A percentile compares a stretch with the other conserved stretches of the same genome.
Conservation (phyloP, 2,113 vertebrate species). For the Cygnus atratus region DNA sequence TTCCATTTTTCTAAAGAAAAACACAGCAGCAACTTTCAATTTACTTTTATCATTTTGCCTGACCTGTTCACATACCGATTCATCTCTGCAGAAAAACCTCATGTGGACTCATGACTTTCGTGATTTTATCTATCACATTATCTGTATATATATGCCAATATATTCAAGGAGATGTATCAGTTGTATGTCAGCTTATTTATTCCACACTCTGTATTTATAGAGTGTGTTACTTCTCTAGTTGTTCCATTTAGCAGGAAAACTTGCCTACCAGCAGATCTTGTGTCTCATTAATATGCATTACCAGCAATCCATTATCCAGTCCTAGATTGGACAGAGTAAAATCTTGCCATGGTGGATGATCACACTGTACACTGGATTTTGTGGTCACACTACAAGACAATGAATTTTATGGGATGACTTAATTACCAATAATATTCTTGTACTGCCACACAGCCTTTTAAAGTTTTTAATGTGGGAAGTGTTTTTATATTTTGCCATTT, state of each 20-base stretch:
- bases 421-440: background rate
- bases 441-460: background rate
- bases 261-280: constrained; percentile 69
- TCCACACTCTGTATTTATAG: background rate
- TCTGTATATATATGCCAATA: background rate
- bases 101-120: background rate
- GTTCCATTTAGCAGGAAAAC: background rate
- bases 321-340: background rate
- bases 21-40: background rate
- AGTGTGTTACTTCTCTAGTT: background rate
- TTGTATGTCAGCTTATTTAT: background rate
- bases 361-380: background rate
- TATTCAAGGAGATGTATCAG: background rate
- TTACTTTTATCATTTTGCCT: background rate
- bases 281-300: constrained; percentile 61
- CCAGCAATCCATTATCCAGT: constrained; percentile 55
- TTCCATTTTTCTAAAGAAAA: background rate
- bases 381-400: constrained; percentile 41
- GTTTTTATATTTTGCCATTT: background rate
- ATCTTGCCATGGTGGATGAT: background rate
- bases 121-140: background rate
- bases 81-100: background rate
- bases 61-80: background rate
- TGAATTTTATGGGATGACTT: background rate
- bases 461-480: background rate